A percentile compares a stretch with the other conserved stretches of the same genome.
Evolutionary conservation across 2,888 invertebrate genomes (phyloP).

Genomic region (Lasioglossum calceatum): DNA sequence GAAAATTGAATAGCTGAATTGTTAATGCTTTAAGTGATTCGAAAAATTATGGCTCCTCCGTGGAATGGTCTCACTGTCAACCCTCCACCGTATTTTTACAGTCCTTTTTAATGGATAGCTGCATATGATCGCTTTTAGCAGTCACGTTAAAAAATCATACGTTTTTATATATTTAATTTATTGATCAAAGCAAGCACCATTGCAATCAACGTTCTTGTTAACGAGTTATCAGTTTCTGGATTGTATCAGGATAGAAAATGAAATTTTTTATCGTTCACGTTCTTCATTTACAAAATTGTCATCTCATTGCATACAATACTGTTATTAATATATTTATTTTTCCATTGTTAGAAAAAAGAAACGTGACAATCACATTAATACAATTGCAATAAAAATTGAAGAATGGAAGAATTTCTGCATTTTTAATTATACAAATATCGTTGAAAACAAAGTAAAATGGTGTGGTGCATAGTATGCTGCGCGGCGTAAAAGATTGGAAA

Average conservation of each 20-base stretch:
- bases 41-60: slow-evolving; percentile 5
- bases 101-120: neutral
- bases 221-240: too few species aligned
- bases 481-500: neutral
- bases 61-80: neutral
- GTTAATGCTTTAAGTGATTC: slow-evolving; percentile 1
- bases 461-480: too few species aligned
- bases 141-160: neutral
- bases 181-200: neutral
- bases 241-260: too few species aligned
- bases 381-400: too few species aligned
- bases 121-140: neutral
- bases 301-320: too few species aligned
- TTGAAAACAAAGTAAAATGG: neutral
- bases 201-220: too few species aligned
- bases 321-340: too few species aligned
- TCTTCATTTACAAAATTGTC: too few species aligned
- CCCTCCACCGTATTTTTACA: neutral
- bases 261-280: too few species aligned
- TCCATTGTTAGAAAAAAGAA: too few species aligned
- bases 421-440: neutral
- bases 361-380: too few species aligned
- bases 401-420: neutral
- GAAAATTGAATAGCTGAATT: slow-evolving; percentile 10
- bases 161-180: neutral